Evolutionary conservation across 2,888 invertebrate species (phyloP).

Genomic region (Bursaphelenchus okinawaensis): DNA sequence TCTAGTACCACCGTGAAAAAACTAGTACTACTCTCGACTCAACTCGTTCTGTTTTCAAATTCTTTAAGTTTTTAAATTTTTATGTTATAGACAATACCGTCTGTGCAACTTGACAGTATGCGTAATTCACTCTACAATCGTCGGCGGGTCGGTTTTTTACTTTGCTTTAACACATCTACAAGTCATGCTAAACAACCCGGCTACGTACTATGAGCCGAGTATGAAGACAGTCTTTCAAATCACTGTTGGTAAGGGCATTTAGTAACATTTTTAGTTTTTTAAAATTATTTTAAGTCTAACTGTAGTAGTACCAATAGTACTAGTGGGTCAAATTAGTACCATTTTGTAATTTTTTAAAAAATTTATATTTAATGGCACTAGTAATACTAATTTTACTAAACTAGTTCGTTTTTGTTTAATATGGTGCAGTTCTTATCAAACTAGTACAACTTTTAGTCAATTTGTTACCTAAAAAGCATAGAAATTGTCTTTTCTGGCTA

Average conservation of each 20-base stretch:
- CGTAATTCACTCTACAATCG: slow-evolving; percentile 40
- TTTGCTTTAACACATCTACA: slow-evolving; percentile 27
- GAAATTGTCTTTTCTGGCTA: no score
- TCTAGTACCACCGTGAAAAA: no score
- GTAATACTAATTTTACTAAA: no score
- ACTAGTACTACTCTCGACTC: no score
- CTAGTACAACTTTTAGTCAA: no score
- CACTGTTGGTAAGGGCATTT: slow-evolving; percentile 31
- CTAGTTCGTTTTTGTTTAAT: no score
- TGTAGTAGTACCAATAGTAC: neutral
- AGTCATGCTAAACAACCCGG: slow-evolving; percentile 40
- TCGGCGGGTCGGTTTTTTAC: slow-evolving; percentile 33
- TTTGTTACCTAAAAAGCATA: no score
- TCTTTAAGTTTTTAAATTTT: neutral
- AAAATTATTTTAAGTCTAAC: neutral
- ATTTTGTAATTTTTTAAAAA: no score
- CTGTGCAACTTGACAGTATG: slow-evolving; percentile 48
- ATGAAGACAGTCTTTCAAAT: slow-evolving; percentile 38
- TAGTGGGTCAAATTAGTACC: no score
- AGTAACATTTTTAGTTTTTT: neutral
- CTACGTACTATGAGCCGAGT: slow-evolving; percentile 35
- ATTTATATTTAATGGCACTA: no score
- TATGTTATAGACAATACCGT: slow-evolving; percentile 42
- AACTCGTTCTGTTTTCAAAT: no score
- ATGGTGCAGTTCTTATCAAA: no score